A percentile compares a stretch with the other conserved stretches of the same genome.
phyloP scores from a whole-genome alignment of 1,140 invertebrate species.

The Drosophila leontia region DNA sequence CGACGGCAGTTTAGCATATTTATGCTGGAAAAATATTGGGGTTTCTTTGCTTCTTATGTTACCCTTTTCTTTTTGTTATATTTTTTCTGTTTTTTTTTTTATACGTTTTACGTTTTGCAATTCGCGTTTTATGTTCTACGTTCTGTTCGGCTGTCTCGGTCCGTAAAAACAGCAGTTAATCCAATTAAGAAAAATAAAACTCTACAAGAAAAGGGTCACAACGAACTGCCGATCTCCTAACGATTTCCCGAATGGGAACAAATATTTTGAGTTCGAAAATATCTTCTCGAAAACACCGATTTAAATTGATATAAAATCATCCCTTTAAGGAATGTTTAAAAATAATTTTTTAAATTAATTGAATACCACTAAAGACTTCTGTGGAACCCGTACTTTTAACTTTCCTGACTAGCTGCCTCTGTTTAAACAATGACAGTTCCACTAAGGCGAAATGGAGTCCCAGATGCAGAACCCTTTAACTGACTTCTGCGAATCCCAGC shows the following conservation, averaged over 20 bases:
- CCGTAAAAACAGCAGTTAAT: constrained; percentile 74
- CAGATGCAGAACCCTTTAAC: too few relatives aligned
- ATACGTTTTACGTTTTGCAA: constrained; percentile 9
- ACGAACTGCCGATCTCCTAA: constrained; percentile 49
- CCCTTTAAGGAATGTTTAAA: too few relatives aligned
- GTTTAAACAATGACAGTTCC: neutral
- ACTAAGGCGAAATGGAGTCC: neutral
- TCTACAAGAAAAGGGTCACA: constrained; percentile 1
- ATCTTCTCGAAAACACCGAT: too few relatives aligned
- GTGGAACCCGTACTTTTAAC: too few relatives aligned
- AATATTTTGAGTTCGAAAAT: too few relatives aligned
- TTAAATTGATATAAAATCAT: too few relatives aligned
- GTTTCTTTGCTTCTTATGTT: constrained; percentile 54
- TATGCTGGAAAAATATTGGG: constrained; percentile 67
- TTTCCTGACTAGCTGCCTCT: too few relatives aligned
- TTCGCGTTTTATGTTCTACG: constrained; percentile 30
- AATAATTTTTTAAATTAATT: too few relatives aligned
- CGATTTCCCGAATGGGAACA: neutral
- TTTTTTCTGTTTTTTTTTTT: constrained; percentile 10
- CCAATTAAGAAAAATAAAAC: constrained; percentile 76
- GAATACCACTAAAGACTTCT: too few relatives aligned
- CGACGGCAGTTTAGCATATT: constrained; percentile 52
- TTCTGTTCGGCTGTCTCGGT: constrained; percentile 37
- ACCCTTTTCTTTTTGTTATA: constrained; percentile 39
- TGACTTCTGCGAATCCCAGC: too few relatives aligned